Evolutionary conservation across 2,797 vertebrate genomes (phyloP), one percentile per base, ranked within the genome.

Genomic region (Mastacembelus armatus): DNA sequence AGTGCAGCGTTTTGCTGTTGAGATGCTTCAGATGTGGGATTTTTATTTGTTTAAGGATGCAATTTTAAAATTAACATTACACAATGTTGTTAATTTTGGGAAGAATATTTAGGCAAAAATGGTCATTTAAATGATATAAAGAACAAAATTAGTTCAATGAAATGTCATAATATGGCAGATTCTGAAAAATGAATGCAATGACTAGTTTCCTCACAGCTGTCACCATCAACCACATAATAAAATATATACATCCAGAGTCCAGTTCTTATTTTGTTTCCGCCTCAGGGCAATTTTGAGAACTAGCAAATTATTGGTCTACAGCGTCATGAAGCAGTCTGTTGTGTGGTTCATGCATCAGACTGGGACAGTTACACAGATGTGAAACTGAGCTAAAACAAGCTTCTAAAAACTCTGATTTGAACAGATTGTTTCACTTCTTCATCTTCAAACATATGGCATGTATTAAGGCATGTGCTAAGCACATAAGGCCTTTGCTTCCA

Each of bases 361-460:
- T 0, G 21, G 4, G n/a, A 1, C 2, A 4, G 6, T 44, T 47
- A 3, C 3, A n/a, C n/a, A n/a, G n/a, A n/a, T n/a, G n/a, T 18
- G 30, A 60, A 58, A 54, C 15, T 43, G 16, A 10, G 14, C 18
- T 18, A n/a, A 44, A 55, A 63, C 6, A 7, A 30, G 4, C 7
- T 3, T 35, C 27, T 29, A 0, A 32, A 43, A 14, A 44, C 44
- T 35, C n/a, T n/a, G 12, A 27, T 4, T 10, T n/a, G n/a, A n/a
- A n/a, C n/a, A n/a, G 7, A 9, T 3, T 36, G n/a, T 56, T 72
- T 67, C 24, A 57, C 48, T 59, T 77, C 58, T 38, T 33, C 10
- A 57, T 67, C 19, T 10, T 3, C n/a, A 51, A 29, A 42, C 7
- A 22, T n/a, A 33, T 45, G 14, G 4, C 7, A 45, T 22, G 19